Base-by-base conservation (phyloP, 1,140 invertebrate species). In the Cyphomyrmex costatus region DNA sequence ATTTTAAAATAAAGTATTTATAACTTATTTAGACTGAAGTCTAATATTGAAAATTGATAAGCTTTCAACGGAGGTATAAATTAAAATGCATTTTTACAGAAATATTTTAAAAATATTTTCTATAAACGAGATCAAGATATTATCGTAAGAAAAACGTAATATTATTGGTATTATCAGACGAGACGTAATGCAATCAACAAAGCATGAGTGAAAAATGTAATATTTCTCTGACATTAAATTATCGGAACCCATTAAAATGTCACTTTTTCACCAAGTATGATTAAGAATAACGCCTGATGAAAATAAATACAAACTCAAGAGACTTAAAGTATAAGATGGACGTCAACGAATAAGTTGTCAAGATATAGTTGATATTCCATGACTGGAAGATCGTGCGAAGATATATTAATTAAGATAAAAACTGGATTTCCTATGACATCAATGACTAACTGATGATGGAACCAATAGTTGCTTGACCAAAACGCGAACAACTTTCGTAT, bases 331-430 rank as follows among this genome's bases (percentile, higher is more conserved):
- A 49, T 27, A 46, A 60, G 16, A 56, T 49, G 24, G 36, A 51
- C 24, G 82, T 80, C 84, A 49, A 70, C 86, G 78, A 89, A 89
- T 89, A 89, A 89, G 89, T 89, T 83, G 84, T 89, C 77, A 46
- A 51, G 77, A 78, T 83, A 82, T 51, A 70, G 66, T 53, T 89
- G 70, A 86, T 61, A 71, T 84, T 89, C 73, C 65, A 86, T 58
- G 61, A 70, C 30, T 86, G 58, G 61, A 36, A 1, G 36, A 61
- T 36, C 63, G 84, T 36, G 58, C 58, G 46, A 87, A 74, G 78
- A 60, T 56, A 42, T 73, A 76, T 82, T 89, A 90, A 90, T 89
- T 89, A 87, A 87, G 73, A 68, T 85, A 58, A 88, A 88, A 78
- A 36, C 36, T 61, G 49, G 24, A 84, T 76, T 79, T 87, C 30